Evolutionary conservation across 2,113 vertebrate genomes (phyloP).

Genomic region (Mystacornis crossleyi): DNA sequence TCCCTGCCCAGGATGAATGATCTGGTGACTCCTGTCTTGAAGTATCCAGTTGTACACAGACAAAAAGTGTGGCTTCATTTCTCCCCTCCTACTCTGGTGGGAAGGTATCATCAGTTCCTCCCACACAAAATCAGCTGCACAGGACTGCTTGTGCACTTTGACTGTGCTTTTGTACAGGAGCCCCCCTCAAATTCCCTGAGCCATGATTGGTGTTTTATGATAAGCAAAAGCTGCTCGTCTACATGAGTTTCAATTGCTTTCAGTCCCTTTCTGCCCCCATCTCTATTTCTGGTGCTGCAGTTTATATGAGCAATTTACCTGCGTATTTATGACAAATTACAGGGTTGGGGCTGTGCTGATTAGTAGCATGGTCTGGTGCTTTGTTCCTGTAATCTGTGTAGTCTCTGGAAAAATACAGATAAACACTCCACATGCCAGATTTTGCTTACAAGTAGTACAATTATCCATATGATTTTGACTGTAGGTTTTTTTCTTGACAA

Average conservation of each 20-base stretch:
- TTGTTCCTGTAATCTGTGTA: neutral
- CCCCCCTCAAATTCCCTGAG: neutral
- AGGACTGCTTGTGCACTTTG: neutral
- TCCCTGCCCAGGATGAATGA: fast-evolving
- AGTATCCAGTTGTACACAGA: neutral
- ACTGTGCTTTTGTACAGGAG: neutral
- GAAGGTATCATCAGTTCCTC: neutral
- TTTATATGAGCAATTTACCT: neutral
- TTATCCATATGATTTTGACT: neutral
- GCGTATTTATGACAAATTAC: neutral
- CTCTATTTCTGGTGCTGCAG: neutral
- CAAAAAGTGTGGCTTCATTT: neutral
- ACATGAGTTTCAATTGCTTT: fast-evolving
- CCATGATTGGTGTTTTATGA: fast-evolving
- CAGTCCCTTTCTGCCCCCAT: neutral
- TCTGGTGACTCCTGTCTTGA: neutral
- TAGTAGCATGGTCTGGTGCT: neutral
- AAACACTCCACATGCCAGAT: neutral
- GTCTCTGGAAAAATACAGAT: neutral
- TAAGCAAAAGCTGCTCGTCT: neutral
- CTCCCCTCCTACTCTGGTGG: neutral
- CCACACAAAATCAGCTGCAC: neutral
- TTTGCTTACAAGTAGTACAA: fast-evolving
- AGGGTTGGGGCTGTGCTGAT: neutral
- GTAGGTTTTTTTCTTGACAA: neutral